Conservation (phyloP, 2,888 invertebrate species). For the Drosophila testacea region DNA sequence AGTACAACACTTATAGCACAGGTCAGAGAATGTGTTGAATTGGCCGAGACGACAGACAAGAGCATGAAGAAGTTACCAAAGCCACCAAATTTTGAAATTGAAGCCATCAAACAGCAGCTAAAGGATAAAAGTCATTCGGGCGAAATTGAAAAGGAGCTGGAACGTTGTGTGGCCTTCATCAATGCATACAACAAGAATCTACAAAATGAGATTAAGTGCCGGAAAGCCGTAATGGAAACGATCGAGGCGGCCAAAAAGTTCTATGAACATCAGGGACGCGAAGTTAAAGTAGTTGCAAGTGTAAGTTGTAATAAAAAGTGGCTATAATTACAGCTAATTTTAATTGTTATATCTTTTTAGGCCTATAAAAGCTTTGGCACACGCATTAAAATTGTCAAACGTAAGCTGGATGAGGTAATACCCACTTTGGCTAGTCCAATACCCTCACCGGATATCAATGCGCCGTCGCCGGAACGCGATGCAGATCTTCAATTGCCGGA, state of each 20-base stretch:
- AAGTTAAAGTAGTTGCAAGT: conserved; percentile 97
- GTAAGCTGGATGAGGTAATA: conserved; percentile 93
- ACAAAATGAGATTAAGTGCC: conserved; percentile 92
- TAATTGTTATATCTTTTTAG: conserved; percentile 85
- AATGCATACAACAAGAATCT: conserved; percentile 93
- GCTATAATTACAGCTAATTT: neutral
- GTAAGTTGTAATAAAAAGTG: conserved; percentile 87
- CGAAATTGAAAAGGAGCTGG: conserved; percentile 94
- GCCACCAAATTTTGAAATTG: conserved; percentile 89
- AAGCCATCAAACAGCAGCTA: conserved; percentile 91
- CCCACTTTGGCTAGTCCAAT: conserved; percentile 89
- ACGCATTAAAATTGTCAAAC: conserved; percentile 93
- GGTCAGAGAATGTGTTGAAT: conserved; percentile 90
- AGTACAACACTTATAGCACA: conserved; percentile 90
- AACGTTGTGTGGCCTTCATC: conserved; percentile 91
- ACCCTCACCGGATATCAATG: conserved; percentile 87
- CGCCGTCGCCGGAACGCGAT: conserved; percentile 93
- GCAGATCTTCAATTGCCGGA: conserved; percentile 92
- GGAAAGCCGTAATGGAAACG: conserved; percentile 91
- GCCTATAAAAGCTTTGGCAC: conserved; percentile 97
- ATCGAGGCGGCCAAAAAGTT: conserved; percentile 93
- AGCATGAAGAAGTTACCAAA: conserved; percentile 87
- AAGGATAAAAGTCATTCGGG: conserved; percentile 95
- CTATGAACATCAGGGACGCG: conserved; percentile 95
- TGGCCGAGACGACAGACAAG: conserved; percentile 91